phyloP scores from a whole-genome alignment of 2,888 invertebrate species.

The Latrodectus elegans region DNA sequence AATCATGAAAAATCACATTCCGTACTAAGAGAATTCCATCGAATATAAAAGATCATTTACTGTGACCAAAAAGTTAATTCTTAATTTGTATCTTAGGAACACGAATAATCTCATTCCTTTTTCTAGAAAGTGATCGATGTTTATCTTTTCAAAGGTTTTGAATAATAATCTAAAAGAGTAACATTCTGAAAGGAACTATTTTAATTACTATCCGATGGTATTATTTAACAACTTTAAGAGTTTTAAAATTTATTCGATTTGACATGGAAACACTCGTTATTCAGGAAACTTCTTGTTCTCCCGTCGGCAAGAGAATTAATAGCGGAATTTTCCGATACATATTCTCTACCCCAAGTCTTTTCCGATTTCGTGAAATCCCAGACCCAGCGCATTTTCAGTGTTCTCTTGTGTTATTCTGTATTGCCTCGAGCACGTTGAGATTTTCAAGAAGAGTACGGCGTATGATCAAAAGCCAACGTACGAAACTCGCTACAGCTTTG shows the following conservation, averaged over 20 bases:
- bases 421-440: not conserved
- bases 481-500: too few species aligned
- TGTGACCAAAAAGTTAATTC: too few species aligned
- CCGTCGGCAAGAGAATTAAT: not conserved
- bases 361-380: too few species aligned
- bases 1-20: too few species aligned
- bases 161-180: not conserved
- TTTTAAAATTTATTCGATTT: constrained; percentile 5
- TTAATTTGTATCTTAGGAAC: too few species aligned
- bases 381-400: too few species aligned
- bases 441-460: not conserved
- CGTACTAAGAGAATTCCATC: too few species aligned
- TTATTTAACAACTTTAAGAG: not conserved
- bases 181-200: not conserved
- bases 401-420: not conserved
- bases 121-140: not conserved
- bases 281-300: not conserved
- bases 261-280: not conserved
- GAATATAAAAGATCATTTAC: too few species aligned
- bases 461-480: too few species aligned
- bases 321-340: not conserved
- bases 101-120: not conserved
- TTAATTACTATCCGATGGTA: not conserved
- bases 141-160: not conserved
- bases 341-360: not conserved